Evolutionary conservation across 2,113 vertebrate genomes (phyloP), one percentile per base, ranked within the genome.

Genomic region (Garra rufa): DNA sequence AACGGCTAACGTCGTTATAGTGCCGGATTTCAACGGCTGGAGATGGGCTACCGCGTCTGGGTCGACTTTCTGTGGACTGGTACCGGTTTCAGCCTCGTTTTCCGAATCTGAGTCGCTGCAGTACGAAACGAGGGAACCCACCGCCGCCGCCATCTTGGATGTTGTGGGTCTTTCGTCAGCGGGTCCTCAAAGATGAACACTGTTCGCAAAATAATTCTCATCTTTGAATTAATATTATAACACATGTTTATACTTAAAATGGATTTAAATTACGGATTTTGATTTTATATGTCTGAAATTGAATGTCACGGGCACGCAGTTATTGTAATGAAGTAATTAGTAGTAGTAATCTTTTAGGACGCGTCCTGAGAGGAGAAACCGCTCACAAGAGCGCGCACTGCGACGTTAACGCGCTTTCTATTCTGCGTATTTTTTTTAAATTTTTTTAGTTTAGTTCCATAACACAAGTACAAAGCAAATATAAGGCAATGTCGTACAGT

Each of bases 71-170:
- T 89, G 78, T 0, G 88, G 7, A 84, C 73, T 81, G 48, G 92
- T 14, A 43, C 85, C 24, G 28, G 92, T 75, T 55, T 95, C 95
- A 0, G 89, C 87, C 65, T 97, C 97, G 10, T 95, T 95, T 80
- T 97, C 98, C 0, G 96, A 96, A 69, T 97, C 96, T 0, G 97
- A 98, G 73, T 95, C 96, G 61, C 95, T 96, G 0, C 95, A 95
- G 77, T 98, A 99, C 0, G 96, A 97, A 6, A 96, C 97, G 85
- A 99, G 95, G 81, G 95, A 93, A 50, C 94, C 50, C 14, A 94
- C 92, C 10, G 93, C 92, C 83, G 96, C 95, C 91, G 98, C 96
- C 96, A 98, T 98, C 57, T 95, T 95, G 89, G 88, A 94, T 95
- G 92, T 92, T 94, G 91, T 95, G 93, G 90, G 89, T 86, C 17